These are phyloP conservation scores for Sipha maydis DNA, from an alignment of 2,888 invertebrate species.

Conservation along the genomic window DNA sequence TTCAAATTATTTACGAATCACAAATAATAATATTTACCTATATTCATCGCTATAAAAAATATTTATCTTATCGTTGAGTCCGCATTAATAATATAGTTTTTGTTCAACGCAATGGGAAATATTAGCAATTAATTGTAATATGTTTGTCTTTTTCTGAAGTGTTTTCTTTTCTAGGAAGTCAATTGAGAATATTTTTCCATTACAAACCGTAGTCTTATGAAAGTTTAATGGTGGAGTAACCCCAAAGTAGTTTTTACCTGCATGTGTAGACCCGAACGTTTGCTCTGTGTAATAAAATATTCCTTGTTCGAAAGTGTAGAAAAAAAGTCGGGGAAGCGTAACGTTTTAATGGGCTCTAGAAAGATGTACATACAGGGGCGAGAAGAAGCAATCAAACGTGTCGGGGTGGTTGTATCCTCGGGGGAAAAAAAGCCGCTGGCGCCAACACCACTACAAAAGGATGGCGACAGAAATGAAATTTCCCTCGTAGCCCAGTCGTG, in stretches of 20 bases:
- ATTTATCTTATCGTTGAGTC: not conserved
- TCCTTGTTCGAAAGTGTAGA: constrained; percentile 38
- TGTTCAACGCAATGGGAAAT: constrained; percentile 3
- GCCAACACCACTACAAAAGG: constrained; percentile 50
- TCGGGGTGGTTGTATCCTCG: constrained; percentile 54
- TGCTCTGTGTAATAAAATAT: constrained; percentile 42
- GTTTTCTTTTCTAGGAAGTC: constrained; percentile 19
- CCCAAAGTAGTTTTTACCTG: constrained; percentile 48
- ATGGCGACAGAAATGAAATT: constrained; percentile 61
- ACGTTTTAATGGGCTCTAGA: constrained; percentile 58
- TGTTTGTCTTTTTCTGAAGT: not conserved
- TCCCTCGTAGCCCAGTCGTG: constrained; percentile 14
- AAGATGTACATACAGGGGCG: constrained; percentile 49
- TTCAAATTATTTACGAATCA: not conserved
- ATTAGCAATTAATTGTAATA: constrained; percentile 15
- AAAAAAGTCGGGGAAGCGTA: constrained; percentile 56
- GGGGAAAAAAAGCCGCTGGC: constrained; percentile 46
- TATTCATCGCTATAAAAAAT: not conserved
- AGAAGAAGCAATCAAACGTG: constrained; percentile 62
- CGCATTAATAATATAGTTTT: not conserved
- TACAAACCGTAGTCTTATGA: constrained; percentile 38
- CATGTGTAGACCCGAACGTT: not conserved
- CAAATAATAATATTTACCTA: not conserved
- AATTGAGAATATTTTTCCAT: constrained; percentile 12
- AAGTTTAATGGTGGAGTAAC: constrained; percentile 45